Base-by-base conservation (phyloP, 2,888 invertebrate species). In the Hemaris fuciformis region DNA sequence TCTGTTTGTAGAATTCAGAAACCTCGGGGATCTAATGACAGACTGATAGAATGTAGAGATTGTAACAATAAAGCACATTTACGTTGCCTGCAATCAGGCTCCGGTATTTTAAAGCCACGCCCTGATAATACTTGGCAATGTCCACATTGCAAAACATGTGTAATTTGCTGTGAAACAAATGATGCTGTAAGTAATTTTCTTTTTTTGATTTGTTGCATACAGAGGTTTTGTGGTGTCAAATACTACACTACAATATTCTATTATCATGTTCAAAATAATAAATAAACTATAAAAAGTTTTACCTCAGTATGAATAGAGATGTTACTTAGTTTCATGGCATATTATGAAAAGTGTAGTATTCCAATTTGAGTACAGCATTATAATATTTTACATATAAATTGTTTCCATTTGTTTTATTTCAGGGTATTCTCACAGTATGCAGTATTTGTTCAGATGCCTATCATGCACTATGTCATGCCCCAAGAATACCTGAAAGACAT, bases 141-240 rank as follows among this genome's bases (percentile, higher is more conserved):
- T 81, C 96, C 96, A 59, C 96, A 97, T 79, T 98, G 98, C 77
- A 98, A 97, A 85, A 96, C 95, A 10, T 98, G 98, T 85, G 94
- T 94, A 53, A 92, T 97, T 43, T 98, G 98, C 79, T 95, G 94
- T 72, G 96, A 97, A 88, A 95, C 96, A 7, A 94, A 95, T 72
- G 95, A 95, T 87, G 94, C 95, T 80, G 94, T 96, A 91, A 94
- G 95, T 94, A 27, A 61, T 38, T 22, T 48, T n/a, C 6, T 23
- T 20, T 43, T 13, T 41, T 22, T 25, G 2, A 22, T 13, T 13
- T 57, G 18, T 23, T n/a, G 57, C 15, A 20, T 42, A n/a, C 31
- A 31, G n/a, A 15, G 20, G n/a, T 10, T 5, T 57, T n/a, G n/a
- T n/a, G n/a, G n/a, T n/a, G n/a, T n/a, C n/a, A n/a, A n/a, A n/a